Conservation (phyloP, 2,113 vertebrate genomes). For the Oophaga pumilio region DNA sequence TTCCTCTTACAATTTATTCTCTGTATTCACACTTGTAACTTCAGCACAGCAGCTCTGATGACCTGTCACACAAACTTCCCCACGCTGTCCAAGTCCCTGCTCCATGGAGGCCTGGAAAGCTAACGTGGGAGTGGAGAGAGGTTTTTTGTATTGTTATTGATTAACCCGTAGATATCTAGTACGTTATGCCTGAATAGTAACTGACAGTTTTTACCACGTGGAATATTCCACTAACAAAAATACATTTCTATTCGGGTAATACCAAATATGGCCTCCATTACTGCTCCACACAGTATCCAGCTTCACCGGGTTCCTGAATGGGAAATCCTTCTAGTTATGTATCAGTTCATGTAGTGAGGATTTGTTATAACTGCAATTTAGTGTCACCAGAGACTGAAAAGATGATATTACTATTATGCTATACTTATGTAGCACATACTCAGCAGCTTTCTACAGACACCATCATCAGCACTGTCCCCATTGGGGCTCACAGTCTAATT, state of each 20-base stretch:
- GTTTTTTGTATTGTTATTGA: not conserved
- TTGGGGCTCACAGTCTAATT: too few species aligned
- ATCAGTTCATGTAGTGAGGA: too few species aligned
- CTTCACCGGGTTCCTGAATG: not conserved
- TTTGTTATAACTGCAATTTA: too few species aligned
- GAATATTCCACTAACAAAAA: too few species aligned
- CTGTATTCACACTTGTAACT: not conserved
- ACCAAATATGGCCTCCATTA: not conserved
- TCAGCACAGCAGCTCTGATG: not conserved
- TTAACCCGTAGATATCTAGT: not conserved
- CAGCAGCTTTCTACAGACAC: too few species aligned
- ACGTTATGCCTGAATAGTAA: too few species aligned
- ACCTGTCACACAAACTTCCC: not conserved
- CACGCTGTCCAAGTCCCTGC: not conserved
- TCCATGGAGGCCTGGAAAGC: not conserved
- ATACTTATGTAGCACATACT: too few species aligned
- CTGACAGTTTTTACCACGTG: too few species aligned
- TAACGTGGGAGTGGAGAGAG: not conserved
- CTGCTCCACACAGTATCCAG: not conserved
- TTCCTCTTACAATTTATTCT: not conserved
- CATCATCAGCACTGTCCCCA: too few species aligned
- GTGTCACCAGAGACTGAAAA: too few species aligned
- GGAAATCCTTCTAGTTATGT: not conserved
- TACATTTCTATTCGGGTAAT: too few species aligned
- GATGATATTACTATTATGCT: too few species aligned